phyloP scores from a whole-genome alignment of 2,113 vertebrate genomes.

The Danio rerio region GRCz12tu NC_133181.1:25591501-25592000 shows the following conservation, averaged over 20 bases:
- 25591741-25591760: not conserved
- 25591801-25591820: not conserved
- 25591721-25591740: not conserved
- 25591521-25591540: not conserved
- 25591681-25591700: not conserved
- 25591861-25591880: not conserved
- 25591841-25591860: not conserved
- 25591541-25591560: constrained; percentile 3
- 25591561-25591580: not conserved
- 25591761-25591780: constrained; percentile 2
- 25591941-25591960: no score
- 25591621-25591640: not conserved
- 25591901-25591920: no score
- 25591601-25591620: not conserved
- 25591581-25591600: not conserved
- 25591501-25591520: not conserved
- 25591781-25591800: not conserved
- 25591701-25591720: not conserved
- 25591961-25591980: no score
- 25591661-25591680: constrained; percentile 9
- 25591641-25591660: not conserved
- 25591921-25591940: no score
- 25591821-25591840: not conserved
- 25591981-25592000: no score
- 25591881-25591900: no score